A percentile compares a stretch with the other conserved stretches of the same genome.
These are phyloP conservation scores for Ginglymostoma cirratum DNA, from an alignment of 2,113 vertebrate genomes.

Conservation along the genomic window DNA sequence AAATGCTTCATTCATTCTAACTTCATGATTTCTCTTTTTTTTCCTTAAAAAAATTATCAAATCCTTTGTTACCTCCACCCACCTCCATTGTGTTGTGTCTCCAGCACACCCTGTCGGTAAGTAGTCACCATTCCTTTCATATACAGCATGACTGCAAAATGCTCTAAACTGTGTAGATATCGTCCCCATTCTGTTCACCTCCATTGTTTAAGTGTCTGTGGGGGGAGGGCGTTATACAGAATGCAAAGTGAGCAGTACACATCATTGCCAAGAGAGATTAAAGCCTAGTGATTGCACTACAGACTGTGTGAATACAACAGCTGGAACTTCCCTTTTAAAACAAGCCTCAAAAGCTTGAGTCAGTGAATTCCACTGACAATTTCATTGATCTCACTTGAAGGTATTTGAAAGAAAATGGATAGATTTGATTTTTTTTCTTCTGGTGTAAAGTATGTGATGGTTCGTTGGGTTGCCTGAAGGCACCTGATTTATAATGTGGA, in stretches of 20 bases:
- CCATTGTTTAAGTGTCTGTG: background rate
- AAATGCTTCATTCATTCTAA: slow-evolving; percentile 87
- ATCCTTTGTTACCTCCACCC: slow-evolving; percentile 72
- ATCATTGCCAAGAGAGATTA: background rate
- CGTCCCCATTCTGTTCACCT: background rate
- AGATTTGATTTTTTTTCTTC: background rate
- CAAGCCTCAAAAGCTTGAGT: background rate
- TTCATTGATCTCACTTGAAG: slow-evolving; percentile 8
- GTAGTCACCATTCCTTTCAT: slow-evolving; percentile 90
- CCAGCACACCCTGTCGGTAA: slow-evolving; percentile 97
- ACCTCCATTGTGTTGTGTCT: slow-evolving; percentile 88
- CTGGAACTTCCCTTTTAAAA: background rate
- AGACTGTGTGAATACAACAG: background rate
- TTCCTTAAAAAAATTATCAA: slow-evolving; percentile 51
- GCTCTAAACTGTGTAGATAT: background rate
- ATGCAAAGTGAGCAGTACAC: background rate
- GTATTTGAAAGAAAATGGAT: slow-evolving; percentile 18
- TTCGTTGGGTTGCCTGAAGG: background rate
- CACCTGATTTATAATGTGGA: background rate
- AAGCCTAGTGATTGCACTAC: background rate
- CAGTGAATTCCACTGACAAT: background rate
- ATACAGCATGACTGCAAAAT: slow-evolving; percentile 66
- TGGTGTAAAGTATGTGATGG: slow-evolving; percentile 10
- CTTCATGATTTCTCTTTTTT: slow-evolving; percentile 66
- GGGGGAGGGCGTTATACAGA: background rate